Conservation (phyloP, 1,140 invertebrate genomes). For the Trichonephila clavata region DNA sequence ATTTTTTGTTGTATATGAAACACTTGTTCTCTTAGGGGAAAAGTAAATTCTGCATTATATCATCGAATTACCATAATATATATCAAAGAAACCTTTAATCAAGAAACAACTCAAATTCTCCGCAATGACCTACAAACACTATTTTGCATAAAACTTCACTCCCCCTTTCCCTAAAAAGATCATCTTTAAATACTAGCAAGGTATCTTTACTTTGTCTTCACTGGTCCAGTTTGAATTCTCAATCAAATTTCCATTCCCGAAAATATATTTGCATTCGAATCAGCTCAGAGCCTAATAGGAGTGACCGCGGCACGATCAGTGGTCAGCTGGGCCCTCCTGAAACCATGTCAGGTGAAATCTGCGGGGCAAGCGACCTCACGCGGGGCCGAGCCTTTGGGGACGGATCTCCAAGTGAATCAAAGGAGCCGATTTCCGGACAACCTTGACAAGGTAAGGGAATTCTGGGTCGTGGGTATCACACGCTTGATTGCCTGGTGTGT, state of each 20-base stretch:
- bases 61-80: no score
- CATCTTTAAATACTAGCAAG: background rate
- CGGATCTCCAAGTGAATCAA: constrained; percentile 27
- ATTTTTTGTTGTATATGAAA: no score
- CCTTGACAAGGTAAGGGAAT: constrained; percentile 61
- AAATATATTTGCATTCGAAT: background rate
- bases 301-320: constrained; percentile 37
- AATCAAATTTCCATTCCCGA: background rate
- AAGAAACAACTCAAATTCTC: background rate
- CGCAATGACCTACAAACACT: background rate
- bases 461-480: constrained; percentile 65
- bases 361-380: constrained; percentile 51
- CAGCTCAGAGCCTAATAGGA: constrained; percentile 9
- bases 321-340: constrained; percentile 42
- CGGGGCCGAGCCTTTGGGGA: constrained; percentile 41
- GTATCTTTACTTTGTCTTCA: background rate
- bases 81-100: no score
- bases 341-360: constrained; percentile 61
- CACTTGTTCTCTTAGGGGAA: no score
- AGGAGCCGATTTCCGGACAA: constrained; percentile 62
- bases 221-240: background rate
- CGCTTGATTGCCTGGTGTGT: constrained; percentile 3
- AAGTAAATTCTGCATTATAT: no score
- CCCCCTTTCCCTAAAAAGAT: no score
- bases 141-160: background rate